phyloP scores from a whole-genome alignment of 2,113 vertebrate genomes.

The Sinosuthora webbiana region DNA sequence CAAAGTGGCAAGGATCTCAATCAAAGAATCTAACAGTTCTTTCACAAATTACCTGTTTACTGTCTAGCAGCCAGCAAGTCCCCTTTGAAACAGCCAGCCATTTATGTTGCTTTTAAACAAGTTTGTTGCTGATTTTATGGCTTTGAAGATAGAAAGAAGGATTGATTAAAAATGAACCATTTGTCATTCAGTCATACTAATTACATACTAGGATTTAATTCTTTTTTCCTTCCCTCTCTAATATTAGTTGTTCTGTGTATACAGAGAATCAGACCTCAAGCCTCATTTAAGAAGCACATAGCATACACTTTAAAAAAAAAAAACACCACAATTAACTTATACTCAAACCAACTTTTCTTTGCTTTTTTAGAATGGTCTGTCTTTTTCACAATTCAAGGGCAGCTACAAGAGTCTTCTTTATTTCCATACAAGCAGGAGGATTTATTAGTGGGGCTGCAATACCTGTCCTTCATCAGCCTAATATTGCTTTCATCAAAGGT shows the following conservation, averaged over 20 bases:
- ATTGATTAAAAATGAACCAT: conserved; percentile 43
- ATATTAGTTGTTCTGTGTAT: not conserved
- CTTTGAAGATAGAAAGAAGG: conserved; percentile 27
- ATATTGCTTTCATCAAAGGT: not conserved
- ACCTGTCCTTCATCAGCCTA: not conserved
- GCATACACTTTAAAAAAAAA: not conserved
- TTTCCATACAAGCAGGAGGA: not conserved
- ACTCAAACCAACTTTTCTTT: not conserved
- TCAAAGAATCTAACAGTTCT: conserved; percentile 68
- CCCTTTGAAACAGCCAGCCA: conserved; percentile 50
- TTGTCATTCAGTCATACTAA: conserved; percentile 16
- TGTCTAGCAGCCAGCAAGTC: conserved; percentile 46
- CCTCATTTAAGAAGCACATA: conserved; percentile 6
- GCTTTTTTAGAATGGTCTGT: not conserved
- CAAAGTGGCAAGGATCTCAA: conserved; percentile 77
- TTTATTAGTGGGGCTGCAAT: not conserved
- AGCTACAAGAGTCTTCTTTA: not conserved
- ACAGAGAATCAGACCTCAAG: conserved; percentile 4
- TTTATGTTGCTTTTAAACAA: conserved; percentile 35
- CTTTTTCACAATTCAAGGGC: not conserved
- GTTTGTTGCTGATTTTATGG: conserved; percentile 37
- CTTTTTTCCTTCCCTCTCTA: not conserved
- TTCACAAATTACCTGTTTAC: conserved; percentile 75
- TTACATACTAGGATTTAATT: not conserved
- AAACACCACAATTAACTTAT: not conserved